Evolutionary conservation across 1,140 invertebrate species (phyloP), one percentile per base, ranked within the genome.

Genomic region (Drosophila mauritiana): DNA sequence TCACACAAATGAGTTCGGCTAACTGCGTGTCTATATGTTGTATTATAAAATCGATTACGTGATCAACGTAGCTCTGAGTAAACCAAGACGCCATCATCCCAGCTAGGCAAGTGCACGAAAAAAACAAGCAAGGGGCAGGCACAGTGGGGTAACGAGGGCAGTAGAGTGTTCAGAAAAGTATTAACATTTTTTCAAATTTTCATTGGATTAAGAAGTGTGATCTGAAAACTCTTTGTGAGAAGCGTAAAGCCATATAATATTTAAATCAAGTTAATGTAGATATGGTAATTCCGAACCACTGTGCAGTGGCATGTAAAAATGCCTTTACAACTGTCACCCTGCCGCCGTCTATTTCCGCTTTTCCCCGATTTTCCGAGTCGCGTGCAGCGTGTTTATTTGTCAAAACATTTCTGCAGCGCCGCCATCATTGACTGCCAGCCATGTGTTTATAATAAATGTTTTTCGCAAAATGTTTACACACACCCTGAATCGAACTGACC

Each of bases 31-130:
- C 48, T 53, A 59, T 77, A 58, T 56, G 49, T 57, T 69, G 72
- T 73, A 84, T 89, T 84, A 88, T 84, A 89, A 80, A 83, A 89
- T 88, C 84, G 84, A 88, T 88, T 88, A 88, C 84, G 84, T 88
- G 84, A 88, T 88, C 76, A 64, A 13, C 59, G 62, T 52, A 46
- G 78, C 64, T 31, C 40, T 37, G 43, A 58, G 49, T 59, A 75
- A 74, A 67, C 64, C 59, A 83, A 88, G 83, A 88, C 78, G 82
- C 75, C 78, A 86, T 83, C 84, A 57, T 58, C 64, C 42, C 37
- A n/a, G 70, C 51, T 56, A 76, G 53, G 61, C 57, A 86, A 62
- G 59, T 85, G 81, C 80, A 65, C 73, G 73, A 69, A 53, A 62
- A 62, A 45, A 45, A 20, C 53, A 43, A 22, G 42, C 72, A 54